Evolutionary conservation across 64 coral and sea anemone species (phyloP).

Genomic region (Orbicella faveolata): DNA sequence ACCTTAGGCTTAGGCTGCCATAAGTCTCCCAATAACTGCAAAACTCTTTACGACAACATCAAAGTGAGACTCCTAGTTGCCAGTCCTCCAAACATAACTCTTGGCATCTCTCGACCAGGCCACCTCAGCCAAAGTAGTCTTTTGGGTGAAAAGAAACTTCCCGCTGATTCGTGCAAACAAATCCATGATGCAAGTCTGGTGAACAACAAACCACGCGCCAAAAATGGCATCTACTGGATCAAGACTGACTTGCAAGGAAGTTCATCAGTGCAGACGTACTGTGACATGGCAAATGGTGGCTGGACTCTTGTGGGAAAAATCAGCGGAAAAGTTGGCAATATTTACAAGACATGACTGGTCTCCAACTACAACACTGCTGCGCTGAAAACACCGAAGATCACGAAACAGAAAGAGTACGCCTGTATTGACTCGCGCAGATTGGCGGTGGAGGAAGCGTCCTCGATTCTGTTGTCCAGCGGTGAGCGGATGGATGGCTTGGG

Average conservation of each 20-base stretch:
- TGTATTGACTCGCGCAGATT: constrained; percentile 71
- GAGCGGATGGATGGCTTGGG: constrained; percentile 54
- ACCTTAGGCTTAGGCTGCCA: constrained; percentile 75
- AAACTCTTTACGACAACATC: constrained; percentile 72
- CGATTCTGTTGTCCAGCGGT: constrained; percentile 69
- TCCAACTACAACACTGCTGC: constrained; percentile 50
- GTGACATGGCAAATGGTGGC: constrained; percentile 78
- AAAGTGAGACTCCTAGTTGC: constrained; percentile 45
- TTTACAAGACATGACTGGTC: constrained; percentile 70
- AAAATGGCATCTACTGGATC: constrained; percentile 80
- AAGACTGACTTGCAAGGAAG: constrained; percentile 45
- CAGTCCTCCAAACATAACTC: constrained; percentile 18
- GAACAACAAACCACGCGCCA: constrained; percentile 27
- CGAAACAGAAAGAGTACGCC: background rate
- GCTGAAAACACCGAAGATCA: constrained; percentile 44
- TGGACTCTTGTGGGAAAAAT: constrained; percentile 87
- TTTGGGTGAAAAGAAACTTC: constrained; percentile 46
- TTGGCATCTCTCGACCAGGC: constrained; percentile 3
- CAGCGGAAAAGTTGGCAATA: constrained; percentile 65
- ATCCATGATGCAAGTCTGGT: constrained; percentile 60
- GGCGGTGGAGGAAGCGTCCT: constrained; percentile 46
- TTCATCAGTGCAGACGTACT: constrained; percentile 53
- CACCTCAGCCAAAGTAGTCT: constrained; percentile 1
- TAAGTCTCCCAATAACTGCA: constrained; percentile 39
- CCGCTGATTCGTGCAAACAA: constrained; percentile 85